Evolutionary conservation across 2,113 vertebrate genomes (phyloP).

Genomic region (Mola mola): DNA sequence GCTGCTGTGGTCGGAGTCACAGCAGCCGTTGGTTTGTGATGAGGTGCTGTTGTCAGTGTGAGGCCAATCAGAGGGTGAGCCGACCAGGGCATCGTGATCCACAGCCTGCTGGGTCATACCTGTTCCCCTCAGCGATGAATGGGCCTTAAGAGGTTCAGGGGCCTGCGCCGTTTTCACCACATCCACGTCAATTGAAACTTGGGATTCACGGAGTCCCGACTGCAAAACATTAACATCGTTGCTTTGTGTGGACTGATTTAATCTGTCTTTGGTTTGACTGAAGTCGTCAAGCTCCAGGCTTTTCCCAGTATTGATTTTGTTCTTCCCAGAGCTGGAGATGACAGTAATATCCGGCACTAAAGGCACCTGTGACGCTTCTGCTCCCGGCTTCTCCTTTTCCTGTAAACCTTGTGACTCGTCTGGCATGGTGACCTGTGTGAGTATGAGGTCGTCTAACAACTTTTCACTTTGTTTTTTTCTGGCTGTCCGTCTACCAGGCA

Average conservation of each 20-base stretch:
- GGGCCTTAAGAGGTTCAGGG: slow-evolving; percentile 35
- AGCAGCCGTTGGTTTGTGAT: not conserved
- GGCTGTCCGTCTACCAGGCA: slow-evolving; percentile 2
- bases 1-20: slow-evolving; percentile 39
- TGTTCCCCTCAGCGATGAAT: slow-evolving; percentile 10
- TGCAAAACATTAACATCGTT: not conserved
- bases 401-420: slow-evolving; percentile 24
- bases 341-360: slow-evolving; percentile 25
- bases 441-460: not conserved
- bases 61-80: not conserved
- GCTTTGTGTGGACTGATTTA: not conserved
- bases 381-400: not conserved
- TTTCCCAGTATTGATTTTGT: not conserved
- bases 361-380: not conserved
- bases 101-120: not conserved
- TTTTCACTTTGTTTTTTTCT: slow-evolving; percentile 6
- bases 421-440: slow-evolving; percentile 43
- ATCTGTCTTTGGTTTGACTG: not conserved
- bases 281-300: slow-evolving; percentile 47
- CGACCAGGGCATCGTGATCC: not conserved
- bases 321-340: not conserved
- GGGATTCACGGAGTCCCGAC: slow-evolving; percentile 10
- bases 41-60: slow-evolving; percentile 2
- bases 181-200: too few relatives aligned
- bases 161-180: too few relatives aligned